These are phyloP conservation scores for Papilio helenus DNA, from an alignment of 1,140 invertebrate species.

Conservation along the genomic window DNA sequence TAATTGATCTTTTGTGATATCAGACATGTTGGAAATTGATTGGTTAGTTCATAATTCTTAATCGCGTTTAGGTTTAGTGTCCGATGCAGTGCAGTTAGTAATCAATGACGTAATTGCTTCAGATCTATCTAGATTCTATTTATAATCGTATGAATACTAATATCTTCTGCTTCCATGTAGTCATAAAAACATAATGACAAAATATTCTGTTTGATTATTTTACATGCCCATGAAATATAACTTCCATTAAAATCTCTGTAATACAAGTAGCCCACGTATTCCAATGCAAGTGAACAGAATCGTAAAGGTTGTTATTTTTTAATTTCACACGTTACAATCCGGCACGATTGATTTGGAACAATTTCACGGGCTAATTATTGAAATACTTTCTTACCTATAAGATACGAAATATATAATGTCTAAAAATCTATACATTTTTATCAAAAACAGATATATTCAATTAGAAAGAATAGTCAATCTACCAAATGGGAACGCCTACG, in stretches of 20 bases:
- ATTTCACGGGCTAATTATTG: conserved; percentile 19
- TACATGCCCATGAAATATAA: too few species aligned
- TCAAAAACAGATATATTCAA: not conserved
- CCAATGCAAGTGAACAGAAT: not conserved
- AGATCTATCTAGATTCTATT: not conserved
- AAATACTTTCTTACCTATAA: not conserved
- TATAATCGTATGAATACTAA: not conserved
- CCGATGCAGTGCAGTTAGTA: not conserved
- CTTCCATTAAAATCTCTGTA: not conserved
- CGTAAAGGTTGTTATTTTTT: conserved; percentile 11
- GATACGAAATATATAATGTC: not conserved
- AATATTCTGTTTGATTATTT: too few species aligned
- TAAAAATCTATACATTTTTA: not conserved
- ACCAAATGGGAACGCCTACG: too few species aligned
- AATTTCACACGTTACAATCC: conserved; percentile 18
- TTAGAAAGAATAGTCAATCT: not conserved
- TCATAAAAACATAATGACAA: too few species aligned
- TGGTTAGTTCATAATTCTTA: not conserved
- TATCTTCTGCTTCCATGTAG: not conserved
- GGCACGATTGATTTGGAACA: conserved; percentile 16
- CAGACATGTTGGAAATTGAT: not conserved
- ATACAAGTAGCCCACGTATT: not conserved
- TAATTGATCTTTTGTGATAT: not conserved
- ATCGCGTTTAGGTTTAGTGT: not conserved
- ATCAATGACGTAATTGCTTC: not conserved